Evolutionary conservation across 2,113 vertebrate species (phyloP), one percentile per base, ranked within the genome.

Genomic region (Python bivittatus): DNA sequence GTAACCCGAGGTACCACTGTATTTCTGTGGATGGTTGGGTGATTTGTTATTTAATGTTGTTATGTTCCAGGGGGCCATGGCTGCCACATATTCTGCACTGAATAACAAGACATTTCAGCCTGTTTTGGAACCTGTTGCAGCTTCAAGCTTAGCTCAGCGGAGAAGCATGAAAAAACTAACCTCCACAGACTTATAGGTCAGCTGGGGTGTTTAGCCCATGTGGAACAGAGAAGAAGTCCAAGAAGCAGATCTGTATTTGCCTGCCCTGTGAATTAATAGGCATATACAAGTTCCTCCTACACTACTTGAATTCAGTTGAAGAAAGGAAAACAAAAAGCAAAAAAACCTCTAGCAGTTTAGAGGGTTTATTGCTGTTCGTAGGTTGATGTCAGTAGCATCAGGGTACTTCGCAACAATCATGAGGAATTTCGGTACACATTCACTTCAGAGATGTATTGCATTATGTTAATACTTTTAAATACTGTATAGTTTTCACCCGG

Each of bases 81-180:
- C 98, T 88, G 98, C 99, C 94, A 99, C 99, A 0, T 99, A 99
- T 96, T 99, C 98, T 91, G 98, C 98, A 89, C 97, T 99, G 98
- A 98, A 98, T 97, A 98, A 99, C 96, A 99, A 99, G 97, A 98
- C 98, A 8, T 98, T 98, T 97, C 99, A 99, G 97, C 98, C 99
- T 48, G 97, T 99, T 94, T 96, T 99, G 94, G 99, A 99, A 96
- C 99, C 99, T 53, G 99, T 99, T 94, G 99, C 99, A 84, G 98
- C 99, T 79, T 99, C 99, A 90, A 98, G 98, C 96, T 97, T 99
- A 97, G 99, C 99, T 97, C 99, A 99, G 97, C 97, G 99, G 95
- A 98, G 99, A 95, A 99, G 98, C 97, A 99, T 99, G 99, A 99
- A 99, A 98, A 99, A 99, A 93, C 97, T 98, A 97, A 99, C 99